Evolutionary conservation across 1,140 invertebrate species (phyloP), one percentile per base, ranked within the genome.

Genomic region (Chymomyza costata): DNA sequence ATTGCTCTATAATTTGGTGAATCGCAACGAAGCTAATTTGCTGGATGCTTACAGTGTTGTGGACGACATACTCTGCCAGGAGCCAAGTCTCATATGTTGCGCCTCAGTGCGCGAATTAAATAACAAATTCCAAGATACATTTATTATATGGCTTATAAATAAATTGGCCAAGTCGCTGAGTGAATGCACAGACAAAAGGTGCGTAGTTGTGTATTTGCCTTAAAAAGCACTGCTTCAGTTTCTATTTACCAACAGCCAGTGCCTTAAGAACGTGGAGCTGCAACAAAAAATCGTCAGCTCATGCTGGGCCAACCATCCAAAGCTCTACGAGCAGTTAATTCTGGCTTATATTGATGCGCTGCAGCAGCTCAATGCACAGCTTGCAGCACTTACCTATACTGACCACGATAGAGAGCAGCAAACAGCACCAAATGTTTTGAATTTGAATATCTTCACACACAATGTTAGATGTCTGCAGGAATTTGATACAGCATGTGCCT

Each of bases 51-150:
- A 78, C 43, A 63, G 52, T 10, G 78, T 80, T 3, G 70, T 84
- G 8, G 81, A 83, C 34, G 68, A 82, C 14, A 84, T 84, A 17
- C 48, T 84, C 6, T 84, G 82, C 40, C 68, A 82, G 44, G 74
- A 83, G 30, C 74, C 82, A 8, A 83, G 82, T 14, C 63, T 84
- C 0, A 83, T 84, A 28, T 65, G 76, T 21, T 73, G 81, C 18
- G 64, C 73, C 0, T 55, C 64, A 2, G 51, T 71, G 16, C 49
- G 49, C 1, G 67, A 81, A 16, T 21, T 61, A 2, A 51, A 64
- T 31, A 65, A 44, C 18, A 47, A 65, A 41, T 83, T 84, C 34
- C 82, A 84, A 21, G 82, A 84, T 21, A 57, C 58, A 0, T 83
- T 84, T 19, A 51, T 84, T 0, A 19, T 82, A 2, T 84, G 82